A percentile compares a stretch with the other conserved stretches of the same genome.
Evolutionary conservation across 2,113 vertebrate species (phyloP).

Genomic region (Platysternon megacephalum): DNA sequence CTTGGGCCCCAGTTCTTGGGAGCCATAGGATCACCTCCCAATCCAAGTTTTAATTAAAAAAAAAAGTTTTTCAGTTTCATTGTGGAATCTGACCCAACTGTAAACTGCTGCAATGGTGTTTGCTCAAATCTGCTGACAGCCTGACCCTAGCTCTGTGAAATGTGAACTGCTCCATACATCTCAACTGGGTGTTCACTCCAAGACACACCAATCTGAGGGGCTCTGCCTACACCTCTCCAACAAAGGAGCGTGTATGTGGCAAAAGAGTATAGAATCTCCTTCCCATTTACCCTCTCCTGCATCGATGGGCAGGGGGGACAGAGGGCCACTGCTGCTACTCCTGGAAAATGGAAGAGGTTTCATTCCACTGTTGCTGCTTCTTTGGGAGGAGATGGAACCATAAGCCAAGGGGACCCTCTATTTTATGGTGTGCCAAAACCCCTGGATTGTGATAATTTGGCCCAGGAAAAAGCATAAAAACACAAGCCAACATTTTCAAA

Average conservation of each 20-base stretch:
- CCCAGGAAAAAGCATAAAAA: not conserved
- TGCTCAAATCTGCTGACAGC: not conserved
- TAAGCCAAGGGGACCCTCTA: not conserved
- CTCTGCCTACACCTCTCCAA: not conserved
- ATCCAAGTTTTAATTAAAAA: not conserved
- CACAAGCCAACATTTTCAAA: not conserved
- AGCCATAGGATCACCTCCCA: not conserved
- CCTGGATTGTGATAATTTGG: not conserved
- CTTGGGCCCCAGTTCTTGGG: not conserved
- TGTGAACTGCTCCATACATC: not conserved
- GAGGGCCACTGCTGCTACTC: not conserved
- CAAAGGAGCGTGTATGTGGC: not conserved
- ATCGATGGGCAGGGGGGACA: not conserved
- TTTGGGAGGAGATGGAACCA: not conserved
- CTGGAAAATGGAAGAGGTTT: not conserved
- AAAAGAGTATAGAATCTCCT: rapidly evolving
- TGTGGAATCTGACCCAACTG: not conserved
- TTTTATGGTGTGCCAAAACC: rapidly evolving
- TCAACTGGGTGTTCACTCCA: not conserved
- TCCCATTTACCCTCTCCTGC: not conserved
- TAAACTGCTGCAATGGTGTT: not conserved
- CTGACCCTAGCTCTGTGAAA: not conserved
- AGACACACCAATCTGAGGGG: not conserved
- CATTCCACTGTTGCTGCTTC: not conserved
- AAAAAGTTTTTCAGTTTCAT: not conserved